phyloP scores from a whole-genome alignment of 1,140 invertebrate genomes.

The Panagrolaimus sp. region DNA sequence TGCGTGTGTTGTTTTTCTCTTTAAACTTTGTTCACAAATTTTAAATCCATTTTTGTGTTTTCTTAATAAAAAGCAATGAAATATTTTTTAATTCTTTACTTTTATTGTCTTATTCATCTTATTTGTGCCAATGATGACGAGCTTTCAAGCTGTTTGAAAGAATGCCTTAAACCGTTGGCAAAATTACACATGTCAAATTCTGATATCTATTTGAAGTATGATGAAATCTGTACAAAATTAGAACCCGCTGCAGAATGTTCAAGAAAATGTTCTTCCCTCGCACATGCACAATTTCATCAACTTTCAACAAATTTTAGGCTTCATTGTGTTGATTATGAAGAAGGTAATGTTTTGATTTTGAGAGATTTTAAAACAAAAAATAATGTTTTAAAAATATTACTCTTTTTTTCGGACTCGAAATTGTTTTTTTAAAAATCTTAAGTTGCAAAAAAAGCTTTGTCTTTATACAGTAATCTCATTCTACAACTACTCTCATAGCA shows the following conservation, averaged over 20 bases:
- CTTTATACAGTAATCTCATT: background rate
- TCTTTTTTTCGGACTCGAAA: no score
- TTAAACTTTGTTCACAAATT: background rate
- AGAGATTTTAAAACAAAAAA: background rate
- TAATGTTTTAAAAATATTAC: no score
- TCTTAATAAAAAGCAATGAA: background rate
- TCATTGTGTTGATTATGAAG: conserved; percentile 6
- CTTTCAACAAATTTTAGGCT: background rate
- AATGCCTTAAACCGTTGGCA: background rate
- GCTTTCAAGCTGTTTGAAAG: background rate
- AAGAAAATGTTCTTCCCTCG: background rate
- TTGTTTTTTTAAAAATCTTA: no score
- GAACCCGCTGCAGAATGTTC: conserved; percentile 1
- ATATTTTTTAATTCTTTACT: background rate
- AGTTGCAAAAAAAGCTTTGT: no score
- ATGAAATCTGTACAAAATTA: background rate
- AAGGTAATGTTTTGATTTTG: background rate
- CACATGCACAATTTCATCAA: background rate
- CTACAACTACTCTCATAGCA: background rate
- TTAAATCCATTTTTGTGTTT: background rate
- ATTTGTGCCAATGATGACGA: background rate
- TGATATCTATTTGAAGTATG: conserved; percentile 8
- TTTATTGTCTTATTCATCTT: background rate
- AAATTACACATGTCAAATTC: conserved; percentile 3
- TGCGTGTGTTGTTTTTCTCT: background rate